Percentiles rank a stretch among this genome's conserved stretches.
phyloP scores from a whole-genome alignment of 2,888 invertebrate genomes.

The Sceliomorpha sp. region DNA sequence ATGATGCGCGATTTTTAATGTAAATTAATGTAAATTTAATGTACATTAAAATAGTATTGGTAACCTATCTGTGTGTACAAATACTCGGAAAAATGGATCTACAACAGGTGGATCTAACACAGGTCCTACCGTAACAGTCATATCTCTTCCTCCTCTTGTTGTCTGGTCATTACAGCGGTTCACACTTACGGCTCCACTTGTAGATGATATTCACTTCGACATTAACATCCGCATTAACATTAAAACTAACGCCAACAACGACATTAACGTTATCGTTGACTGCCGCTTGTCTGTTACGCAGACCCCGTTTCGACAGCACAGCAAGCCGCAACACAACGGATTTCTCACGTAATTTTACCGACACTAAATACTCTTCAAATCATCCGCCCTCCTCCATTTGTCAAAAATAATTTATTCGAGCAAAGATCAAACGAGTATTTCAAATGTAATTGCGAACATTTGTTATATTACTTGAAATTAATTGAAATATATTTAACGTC shows the following conservation, averaged over 20 bases:
- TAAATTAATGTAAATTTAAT: too few relatives aligned
- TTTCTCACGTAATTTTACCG: slow-evolving; percentile 1
- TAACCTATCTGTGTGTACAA: too few relatives aligned
- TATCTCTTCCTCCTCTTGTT: slow-evolving; percentile 15
- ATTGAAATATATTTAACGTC: too few relatives aligned
- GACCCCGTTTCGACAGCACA: slow-evolving; percentile 15
- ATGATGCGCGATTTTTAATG: too few relatives aligned
- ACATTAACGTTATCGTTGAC: slow-evolving; percentile 50
- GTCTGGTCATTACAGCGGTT: neutral
- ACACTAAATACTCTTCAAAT: neutral
- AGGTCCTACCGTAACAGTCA: too few relatives aligned
- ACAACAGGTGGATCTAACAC: too few relatives aligned
- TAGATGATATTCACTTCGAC: slow-evolving; percentile 27
- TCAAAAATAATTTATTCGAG: too few relatives aligned
- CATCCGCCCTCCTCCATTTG: neutral
- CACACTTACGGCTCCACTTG: neutral
- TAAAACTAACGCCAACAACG: slow-evolving; percentile 64
- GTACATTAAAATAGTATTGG: too few relatives aligned
- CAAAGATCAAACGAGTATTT: too few relatives aligned
- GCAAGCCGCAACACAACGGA: slow-evolving; percentile 5
- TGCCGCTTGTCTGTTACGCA: slow-evolving; percentile 26
- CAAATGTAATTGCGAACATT: too few relatives aligned
- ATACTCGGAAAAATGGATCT: too few relatives aligned
- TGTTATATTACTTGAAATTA: too few relatives aligned
- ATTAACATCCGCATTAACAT: slow-evolving; percentile 72